A percentile compares a stretch with the other conserved stretches of the same genome.
Conservation (phyloP, 2,113 vertebrate species). For the Callorhinus ursinus region DNA sequence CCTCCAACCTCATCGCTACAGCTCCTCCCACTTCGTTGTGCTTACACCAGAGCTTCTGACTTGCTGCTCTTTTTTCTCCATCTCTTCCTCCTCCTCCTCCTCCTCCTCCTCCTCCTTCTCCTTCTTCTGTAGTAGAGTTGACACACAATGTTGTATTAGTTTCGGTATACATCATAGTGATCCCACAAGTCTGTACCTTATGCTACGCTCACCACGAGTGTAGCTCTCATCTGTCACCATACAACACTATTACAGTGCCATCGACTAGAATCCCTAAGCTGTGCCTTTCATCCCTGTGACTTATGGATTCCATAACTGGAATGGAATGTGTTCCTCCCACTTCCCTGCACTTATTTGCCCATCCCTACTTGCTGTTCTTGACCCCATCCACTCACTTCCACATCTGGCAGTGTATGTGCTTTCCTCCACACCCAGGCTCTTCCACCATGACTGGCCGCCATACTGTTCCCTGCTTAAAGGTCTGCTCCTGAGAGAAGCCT, state of each 20-base stretch:
- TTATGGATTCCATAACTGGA: not conserved
- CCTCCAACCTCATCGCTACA: not conserved
- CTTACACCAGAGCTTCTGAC: not conserved
- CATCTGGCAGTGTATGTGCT: accelerated
- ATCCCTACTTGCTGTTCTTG: not conserved
- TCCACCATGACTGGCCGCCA: not conserved
- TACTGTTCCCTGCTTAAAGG: not conserved
- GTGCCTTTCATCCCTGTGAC: not conserved
- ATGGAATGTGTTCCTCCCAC: not conserved
- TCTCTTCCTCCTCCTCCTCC: too few relatives aligned
- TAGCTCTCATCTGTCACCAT: not conserved
- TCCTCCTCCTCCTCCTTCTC: accelerated
- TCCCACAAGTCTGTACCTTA: not conserved
- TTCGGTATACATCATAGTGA: not conserved
- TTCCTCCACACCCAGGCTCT: not conserved
- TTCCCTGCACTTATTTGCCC: not conserved
- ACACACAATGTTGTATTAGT: not conserved
- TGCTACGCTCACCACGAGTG: not conserved
- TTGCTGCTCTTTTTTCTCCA: too few relatives aligned
- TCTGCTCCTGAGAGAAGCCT: not conserved
- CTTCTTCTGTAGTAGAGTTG: not conserved
- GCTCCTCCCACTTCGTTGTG: not conserved
- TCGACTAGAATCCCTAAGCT: not conserved
- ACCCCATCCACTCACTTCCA: not conserved
- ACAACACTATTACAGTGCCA: not conserved